phyloP scores from a whole-genome alignment of 2,888 invertebrate species.

The Alsophila aescularia region DNA sequence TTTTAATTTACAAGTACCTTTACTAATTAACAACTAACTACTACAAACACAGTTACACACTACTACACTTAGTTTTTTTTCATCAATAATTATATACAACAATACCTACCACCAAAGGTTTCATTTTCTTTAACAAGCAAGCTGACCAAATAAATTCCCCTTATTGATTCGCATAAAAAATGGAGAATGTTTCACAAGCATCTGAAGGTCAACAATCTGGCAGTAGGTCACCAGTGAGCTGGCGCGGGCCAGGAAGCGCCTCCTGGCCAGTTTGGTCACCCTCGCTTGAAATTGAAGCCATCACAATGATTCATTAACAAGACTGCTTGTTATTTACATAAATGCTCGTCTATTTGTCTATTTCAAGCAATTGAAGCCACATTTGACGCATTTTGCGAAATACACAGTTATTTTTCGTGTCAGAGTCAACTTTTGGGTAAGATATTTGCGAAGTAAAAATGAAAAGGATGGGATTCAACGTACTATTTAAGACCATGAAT shows the following conservation, averaged over 20 bases:
- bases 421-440: background rate
- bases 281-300: constrained; percentile 3
- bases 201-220: constrained; percentile 70
- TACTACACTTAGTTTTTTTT: too few relatives aligned
- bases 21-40: too few relatives aligned
- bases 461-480: too few relatives aligned
- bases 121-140: background rate
- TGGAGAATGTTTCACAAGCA: constrained; percentile 34
- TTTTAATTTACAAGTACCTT: too few relatives aligned
- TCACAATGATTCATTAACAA: constrained; percentile 1
- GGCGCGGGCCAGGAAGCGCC: constrained; percentile 41
- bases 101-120: background rate
- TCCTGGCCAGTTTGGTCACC: constrained; percentile 18
- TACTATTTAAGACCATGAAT: too few relatives aligned
- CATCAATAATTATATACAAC: too few relatives aligned
- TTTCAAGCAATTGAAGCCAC: background rate
- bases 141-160: background rate
- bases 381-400: background rate
- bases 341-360: constrained; percentile 2
- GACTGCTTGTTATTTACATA: background rate
- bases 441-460: too few relatives aligned
- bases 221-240: constrained; percentile 68
- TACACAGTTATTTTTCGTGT: background rate
- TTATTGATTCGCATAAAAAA: constrained; percentile 16
- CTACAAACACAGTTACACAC: too few relatives aligned